phyloP scores from a whole-genome alignment of 2,113 vertebrate species.

The Strix uralensis region DNA sequence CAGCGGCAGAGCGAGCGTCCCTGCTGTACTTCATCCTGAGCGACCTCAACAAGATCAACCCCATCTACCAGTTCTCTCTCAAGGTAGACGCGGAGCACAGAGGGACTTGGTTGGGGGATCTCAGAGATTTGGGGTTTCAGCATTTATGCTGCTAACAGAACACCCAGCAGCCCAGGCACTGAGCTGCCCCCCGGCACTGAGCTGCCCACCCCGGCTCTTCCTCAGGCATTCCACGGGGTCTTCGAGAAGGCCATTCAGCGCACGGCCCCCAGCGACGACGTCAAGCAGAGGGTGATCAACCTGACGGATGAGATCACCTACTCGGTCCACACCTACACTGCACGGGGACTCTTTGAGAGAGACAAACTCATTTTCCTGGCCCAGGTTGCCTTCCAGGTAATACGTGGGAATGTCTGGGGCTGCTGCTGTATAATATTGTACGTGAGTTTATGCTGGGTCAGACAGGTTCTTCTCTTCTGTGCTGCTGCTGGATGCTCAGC shows the following conservation, averaged over 20 bases:
- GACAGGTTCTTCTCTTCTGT: neutral
- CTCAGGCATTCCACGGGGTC: slow-evolving; percentile 72
- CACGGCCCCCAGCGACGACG: slow-evolving; percentile 22
- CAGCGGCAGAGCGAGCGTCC: slow-evolving; percentile 60
- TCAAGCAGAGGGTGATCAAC: slow-evolving; percentile 65
- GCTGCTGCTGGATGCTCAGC: neutral
- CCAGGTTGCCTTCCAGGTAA: slow-evolving; percentile 79
- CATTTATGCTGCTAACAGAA: neutral
- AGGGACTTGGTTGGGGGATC: neutral
- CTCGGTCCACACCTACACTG: slow-evolving; percentile 68
- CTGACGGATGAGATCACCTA: slow-evolving; percentile 79
- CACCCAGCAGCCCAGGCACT: neutral
- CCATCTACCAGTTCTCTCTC: slow-evolving; percentile 81
- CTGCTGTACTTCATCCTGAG: slow-evolving; percentile 80
- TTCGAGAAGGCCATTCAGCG: slow-evolving; percentile 76
- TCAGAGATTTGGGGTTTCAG: rapidly evolving
- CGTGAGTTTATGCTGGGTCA: rapidly evolving
- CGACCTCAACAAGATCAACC: slow-evolving; percentile 79
- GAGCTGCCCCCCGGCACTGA: neutral
- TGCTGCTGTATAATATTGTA: neutral
- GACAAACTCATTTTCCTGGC: slow-evolving; percentile 83
- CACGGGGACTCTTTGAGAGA: slow-evolving; percentile 76
- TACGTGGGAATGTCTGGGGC: rapidly evolving
- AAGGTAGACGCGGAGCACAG: slow-evolving; percentile 49
- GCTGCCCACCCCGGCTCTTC: neutral